Conservation (phyloP, 2,113 vertebrate genomes). For the Lycaon pictus region DNA sequence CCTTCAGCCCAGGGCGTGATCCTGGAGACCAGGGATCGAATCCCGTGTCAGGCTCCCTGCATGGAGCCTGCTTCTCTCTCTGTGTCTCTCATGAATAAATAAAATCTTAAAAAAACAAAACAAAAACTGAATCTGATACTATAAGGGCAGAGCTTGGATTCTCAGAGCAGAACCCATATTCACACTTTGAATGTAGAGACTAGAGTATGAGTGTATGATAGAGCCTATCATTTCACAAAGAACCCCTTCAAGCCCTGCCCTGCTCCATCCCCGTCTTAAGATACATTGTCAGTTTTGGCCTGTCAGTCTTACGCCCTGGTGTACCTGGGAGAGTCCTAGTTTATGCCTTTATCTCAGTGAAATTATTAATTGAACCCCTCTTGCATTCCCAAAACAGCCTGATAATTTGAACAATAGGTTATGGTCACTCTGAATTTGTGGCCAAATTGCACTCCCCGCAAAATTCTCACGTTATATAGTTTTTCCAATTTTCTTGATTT, state of each 20-base stretch:
- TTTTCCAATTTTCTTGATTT: not conserved
- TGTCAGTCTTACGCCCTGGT: not conserved
- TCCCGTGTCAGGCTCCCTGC: no score
- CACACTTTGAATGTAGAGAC: not conserved
- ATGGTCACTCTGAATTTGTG: not conserved
- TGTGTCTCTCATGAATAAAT: no score
- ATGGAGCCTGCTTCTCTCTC: no score
- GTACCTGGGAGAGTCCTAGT: not conserved
- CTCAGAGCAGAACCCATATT: constrained; percentile 21
- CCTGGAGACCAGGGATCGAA: no score
- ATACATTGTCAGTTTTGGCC: not conserved
- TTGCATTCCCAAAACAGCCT: not conserved
- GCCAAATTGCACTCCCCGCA: not conserved
- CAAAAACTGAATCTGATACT: not conserved
- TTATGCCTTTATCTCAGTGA: not conserved
- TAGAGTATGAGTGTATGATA: not conserved
- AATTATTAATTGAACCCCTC: not conserved
- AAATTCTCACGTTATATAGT: not conserved
- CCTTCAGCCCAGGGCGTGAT: no score
- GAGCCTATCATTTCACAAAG: constrained; percentile 26
- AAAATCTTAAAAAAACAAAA: no score
- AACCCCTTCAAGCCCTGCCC: not conserved
- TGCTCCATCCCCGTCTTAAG: not conserved
- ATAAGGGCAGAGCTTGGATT: not conserved
- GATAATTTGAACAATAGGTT: constrained; percentile 7